Conservation (phyloP, 2,113 vertebrate genomes). For the Colinus virginianus region DNA sequence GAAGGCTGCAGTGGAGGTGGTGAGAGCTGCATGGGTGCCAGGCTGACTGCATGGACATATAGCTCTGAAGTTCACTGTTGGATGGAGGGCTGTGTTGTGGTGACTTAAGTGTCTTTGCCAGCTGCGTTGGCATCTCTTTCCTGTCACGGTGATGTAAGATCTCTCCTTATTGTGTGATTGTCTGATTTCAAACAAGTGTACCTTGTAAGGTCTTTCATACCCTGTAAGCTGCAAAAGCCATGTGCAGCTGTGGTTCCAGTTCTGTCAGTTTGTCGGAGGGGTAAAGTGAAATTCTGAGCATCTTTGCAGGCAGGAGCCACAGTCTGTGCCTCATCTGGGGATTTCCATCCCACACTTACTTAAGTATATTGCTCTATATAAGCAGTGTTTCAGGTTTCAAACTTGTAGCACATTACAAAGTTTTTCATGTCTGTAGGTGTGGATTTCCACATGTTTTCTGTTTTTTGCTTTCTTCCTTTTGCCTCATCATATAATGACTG, state of each 20-base stretch:
- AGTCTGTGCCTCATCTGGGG: background rate
- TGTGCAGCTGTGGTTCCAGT: background rate
- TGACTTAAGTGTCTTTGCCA: background rate
- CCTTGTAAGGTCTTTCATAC: background rate
- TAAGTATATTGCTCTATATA: background rate
- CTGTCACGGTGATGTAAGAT: background rate
- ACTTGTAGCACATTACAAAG: background rate
- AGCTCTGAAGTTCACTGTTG: background rate
- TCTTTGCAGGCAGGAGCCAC: background rate
- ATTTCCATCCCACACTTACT: background rate
- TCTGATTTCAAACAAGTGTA: background rate
- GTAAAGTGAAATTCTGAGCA: background rate
- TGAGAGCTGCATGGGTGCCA: background rate
- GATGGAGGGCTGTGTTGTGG: background rate
- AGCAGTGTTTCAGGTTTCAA: background rate
- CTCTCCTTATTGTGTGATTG: background rate
- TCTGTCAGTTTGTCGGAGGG: background rate
- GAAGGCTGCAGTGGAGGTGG: background rate
- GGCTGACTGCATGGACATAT: background rate
- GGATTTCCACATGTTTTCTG: background rate
- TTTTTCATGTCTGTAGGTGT: background rate
- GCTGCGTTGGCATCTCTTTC: background rate
- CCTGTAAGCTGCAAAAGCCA: background rate
- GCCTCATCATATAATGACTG: background rate
- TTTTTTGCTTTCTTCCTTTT: background rate